Conservation (phyloP, 2,888 invertebrate genomes). For the Drosophila bunnanda region DNA sequence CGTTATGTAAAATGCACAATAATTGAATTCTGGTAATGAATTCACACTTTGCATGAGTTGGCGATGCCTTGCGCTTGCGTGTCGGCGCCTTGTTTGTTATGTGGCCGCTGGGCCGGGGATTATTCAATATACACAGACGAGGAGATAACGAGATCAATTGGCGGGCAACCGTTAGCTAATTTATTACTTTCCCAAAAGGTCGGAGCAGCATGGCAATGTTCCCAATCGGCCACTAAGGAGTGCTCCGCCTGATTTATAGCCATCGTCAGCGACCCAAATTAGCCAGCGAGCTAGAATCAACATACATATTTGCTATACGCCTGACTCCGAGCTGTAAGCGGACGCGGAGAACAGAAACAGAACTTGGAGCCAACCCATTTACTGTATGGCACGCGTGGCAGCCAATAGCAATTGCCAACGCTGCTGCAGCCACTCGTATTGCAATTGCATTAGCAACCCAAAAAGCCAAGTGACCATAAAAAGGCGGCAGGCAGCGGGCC, state of each 20-base stretch:
- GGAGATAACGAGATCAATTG: slow-evolving; percentile 45
- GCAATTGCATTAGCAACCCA: slow-evolving; percentile 51
- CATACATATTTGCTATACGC: slow-evolving; percentile 25
- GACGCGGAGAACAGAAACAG: slow-evolving; percentile 17
- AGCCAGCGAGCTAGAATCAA: slow-evolving; percentile 19
- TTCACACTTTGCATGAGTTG: slow-evolving; percentile 45
- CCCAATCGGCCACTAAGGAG: slow-evolving; percentile 41
- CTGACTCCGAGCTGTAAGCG: slow-evolving; percentile 27
- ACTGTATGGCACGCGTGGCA: slow-evolving; percentile 55
- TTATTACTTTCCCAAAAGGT: slow-evolving; percentile 52
- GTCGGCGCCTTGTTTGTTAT: slow-evolving; percentile 27
- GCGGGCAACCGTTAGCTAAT: slow-evolving; percentile 47
- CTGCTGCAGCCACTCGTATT: slow-evolving; percentile 31
- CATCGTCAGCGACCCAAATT: slow-evolving; percentile 44
- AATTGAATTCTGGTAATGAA: slow-evolving; percentile 42
- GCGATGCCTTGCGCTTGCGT: slow-evolving; percentile 32
- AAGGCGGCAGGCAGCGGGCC: slow-evolving; percentile 41
- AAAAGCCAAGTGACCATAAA: slow-evolving; percentile 76
- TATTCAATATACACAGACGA: slow-evolving; percentile 45
- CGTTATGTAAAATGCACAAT: slow-evolving; percentile 33
- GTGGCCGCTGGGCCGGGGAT: slow-evolving; percentile 23
- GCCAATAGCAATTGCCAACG: slow-evolving; percentile 21
- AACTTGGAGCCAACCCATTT: slow-evolving; percentile 58
- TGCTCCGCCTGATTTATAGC: slow-evolving; percentile 38
- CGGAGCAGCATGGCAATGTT: slow-evolving; percentile 25